phyloP scores from a whole-genome alignment of 2,797 vertebrate genomes.

The Lophotriccus pileatus region DNA sequence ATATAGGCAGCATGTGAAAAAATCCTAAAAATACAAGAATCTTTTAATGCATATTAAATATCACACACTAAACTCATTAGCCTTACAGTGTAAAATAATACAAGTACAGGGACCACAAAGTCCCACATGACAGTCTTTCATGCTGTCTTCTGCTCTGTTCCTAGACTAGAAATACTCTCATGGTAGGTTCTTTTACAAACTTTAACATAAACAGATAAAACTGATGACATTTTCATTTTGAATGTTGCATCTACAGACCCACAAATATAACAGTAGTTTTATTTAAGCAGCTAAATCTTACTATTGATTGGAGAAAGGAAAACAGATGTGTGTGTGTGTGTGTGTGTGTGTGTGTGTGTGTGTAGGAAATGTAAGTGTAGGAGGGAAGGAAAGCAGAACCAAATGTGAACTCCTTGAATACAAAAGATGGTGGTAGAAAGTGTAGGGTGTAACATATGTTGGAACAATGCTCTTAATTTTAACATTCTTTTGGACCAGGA shows the following conservation, averaged over 20 bases:
- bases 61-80: neutral
- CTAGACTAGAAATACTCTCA: neutral
- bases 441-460: neutral
- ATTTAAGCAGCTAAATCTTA: neutral
- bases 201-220: neutral
- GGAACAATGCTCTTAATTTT: neutral
- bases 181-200: neutral
- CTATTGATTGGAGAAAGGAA: neutral
- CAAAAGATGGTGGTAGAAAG: neutral
- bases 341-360: too few relatives aligned
- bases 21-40: neutral
- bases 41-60: neutral
- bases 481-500: neutral
- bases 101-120: neutral
- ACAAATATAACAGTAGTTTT: neutral
- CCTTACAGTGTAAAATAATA: neutral
- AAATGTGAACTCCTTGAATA: neutral
- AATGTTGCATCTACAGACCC: neutral
- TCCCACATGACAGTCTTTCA: neutral
- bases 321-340: neutral
- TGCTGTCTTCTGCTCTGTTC: neutral
- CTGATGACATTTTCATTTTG: neutral
- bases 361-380: neutral
- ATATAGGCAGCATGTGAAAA: neutral
- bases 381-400: slow-evolving; percentile 10